Percentiles rank a stretch among this genome's conserved stretches.
phyloP scores from a whole-genome alignment of 2,888 invertebrate genomes.

The Branchipolynoe longqiensis region DNA sequence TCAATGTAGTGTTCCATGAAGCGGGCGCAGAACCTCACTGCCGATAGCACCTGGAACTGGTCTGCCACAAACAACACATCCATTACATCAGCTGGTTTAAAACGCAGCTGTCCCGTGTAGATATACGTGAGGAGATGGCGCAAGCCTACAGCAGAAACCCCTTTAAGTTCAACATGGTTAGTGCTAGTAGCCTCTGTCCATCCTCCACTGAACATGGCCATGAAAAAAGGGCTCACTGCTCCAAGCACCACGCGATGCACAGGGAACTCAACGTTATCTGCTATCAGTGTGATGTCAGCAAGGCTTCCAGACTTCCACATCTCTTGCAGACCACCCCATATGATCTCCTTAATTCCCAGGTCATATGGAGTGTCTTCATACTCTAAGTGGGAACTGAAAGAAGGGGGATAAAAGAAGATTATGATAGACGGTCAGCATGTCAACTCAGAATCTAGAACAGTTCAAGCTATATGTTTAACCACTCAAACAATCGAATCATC shows the following conservation, averaged over 20 bases:
- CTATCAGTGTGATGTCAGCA: background rate
- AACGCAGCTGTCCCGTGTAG: background rate
- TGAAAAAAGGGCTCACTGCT: conserved; percentile 24
- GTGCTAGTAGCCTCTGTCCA: background rate
- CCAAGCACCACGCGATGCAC: background rate
- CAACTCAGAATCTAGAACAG: no score
- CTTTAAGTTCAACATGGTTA: background rate
- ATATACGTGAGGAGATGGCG: background rate
- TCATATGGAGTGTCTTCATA: background rate
- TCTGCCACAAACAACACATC: background rate
- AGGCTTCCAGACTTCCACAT: background rate
- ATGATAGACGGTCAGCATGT: no score
- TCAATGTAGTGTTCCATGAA: conserved; percentile 4
- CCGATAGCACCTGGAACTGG: background rate
- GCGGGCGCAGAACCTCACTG: background rate
- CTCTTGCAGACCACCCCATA: background rate
- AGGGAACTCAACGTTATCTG: background rate
- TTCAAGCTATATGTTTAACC: no score
- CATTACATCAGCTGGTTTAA: background rate
- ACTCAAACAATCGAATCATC: no score
- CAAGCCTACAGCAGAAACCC: background rate
- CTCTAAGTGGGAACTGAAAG: no score
- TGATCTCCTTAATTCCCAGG: background rate
- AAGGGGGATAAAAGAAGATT: no score
- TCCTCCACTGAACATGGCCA: conserved; percentile 29